Evolutionary conservation across 2,113 vertebrate genomes (phyloP), one percentile per base, ranked within the genome.

Genomic region (Onychostoma macrolepis): DNA sequence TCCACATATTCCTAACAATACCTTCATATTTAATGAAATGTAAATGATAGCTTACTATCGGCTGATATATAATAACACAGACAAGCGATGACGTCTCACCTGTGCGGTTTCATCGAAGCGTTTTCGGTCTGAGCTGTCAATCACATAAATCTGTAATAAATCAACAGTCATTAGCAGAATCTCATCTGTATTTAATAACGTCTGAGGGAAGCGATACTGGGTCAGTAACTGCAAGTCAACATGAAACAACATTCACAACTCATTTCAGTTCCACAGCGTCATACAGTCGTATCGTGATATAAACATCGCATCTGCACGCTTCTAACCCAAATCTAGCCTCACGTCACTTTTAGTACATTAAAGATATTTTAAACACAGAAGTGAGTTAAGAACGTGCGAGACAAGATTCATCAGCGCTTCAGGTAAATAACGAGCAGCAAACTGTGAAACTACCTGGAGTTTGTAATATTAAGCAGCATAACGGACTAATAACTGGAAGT

Each of bases 111-210:
- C 94, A 67, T 95, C 93, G 81, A 95, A 92, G n/a, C 93, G 89
- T 80, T 93, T 95, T 86, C 90, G 91, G 88, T 95, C 94, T 69
- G 93, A 92, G 87, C 95, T 94, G 93, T 95, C 94, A 84, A 95
- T 95, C 88, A 95, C 94, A 85, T 94, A 95, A 78, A 95, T 94
- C 94, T 95, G 92, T 83, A 84, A 87, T 6, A 69, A 11, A 63
- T 63, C n/a, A 88, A 24, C 69, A 36, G 33, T 19, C 30, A 21
- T 17, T 30, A 71, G 28, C 17, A 19, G 15, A 36, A 71, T 30
- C 67, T 33, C 28, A 72, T 30, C 30, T 33, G 69, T 33, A 13
- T 17, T 63, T 3, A 58, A 65, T 36, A 79, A n/a, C 5, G 10
- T 10, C n/a, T 26, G 10, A 28, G 1, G 4, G 4, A 63, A 63